Base-by-base conservation (phyloP, 2,888 invertebrate genomes). In the Oscheius sp. region DNA sequence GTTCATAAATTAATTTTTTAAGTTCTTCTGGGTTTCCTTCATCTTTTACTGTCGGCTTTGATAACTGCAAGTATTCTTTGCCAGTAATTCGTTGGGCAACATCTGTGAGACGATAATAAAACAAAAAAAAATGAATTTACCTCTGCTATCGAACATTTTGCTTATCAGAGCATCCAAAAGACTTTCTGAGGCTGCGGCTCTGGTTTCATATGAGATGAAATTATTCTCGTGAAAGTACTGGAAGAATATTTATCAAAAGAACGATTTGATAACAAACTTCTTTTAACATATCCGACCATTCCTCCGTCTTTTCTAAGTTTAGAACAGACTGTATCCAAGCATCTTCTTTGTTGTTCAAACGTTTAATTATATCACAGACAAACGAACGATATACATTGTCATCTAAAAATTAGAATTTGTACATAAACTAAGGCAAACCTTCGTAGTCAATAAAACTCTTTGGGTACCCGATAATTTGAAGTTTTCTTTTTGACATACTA, bases 401-500 rank as follows among this genome's bases (percentile, higher is more conserved):
- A 58, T 81, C 81, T 81, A 70, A 29, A 80, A 61, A 7, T 16
- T 21, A 3, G 18, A 49, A 41, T 58, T 6, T 63, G 35, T 29
- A 52, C 55, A 35, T 3, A 35, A 45, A 27, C 2, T 29, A 49
- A 66, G 55, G 25, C 52, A 64, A 35, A 79, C 79, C 81, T 73
- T 80, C 80, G 55, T 69, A 74, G 69, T 82, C 77, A 29, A 82
- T 29, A 68, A 76, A 75, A 46, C 74, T 73, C 68, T 73, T 52
- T 61, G 76, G 73, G 64, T 80, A 82, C 2, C 77, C 78, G 29
- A 82, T 74, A 0, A 73, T 73, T 68, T 69, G 69, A 61, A 82
- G 71, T 70, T 80, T 82, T 74, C 82, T 66, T 29, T 75, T 25
- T 68, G 78, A 76, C 81, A 81, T 81, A 35, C 35, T 35, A 9